Conservation (phyloP, 2,113 vertebrate genomes). For the Atrichornis clamosus region DNA sequence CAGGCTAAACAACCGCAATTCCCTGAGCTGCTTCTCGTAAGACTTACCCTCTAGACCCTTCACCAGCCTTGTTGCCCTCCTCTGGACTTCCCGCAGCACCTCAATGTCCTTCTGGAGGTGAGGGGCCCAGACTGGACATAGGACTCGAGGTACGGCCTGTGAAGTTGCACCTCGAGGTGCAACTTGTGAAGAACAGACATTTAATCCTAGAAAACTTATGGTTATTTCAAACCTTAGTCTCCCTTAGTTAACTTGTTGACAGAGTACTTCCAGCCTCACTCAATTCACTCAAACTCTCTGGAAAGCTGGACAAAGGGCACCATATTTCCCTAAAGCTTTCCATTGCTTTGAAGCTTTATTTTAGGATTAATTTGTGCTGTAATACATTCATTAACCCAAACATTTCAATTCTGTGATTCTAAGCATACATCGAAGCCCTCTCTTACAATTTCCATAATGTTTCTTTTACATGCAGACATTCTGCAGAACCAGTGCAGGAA, state of each 20-base stretch:
- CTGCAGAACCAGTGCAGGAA: not conserved
- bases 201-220: not conserved
- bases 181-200: not conserved
- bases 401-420: not conserved
- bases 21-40: not conserved
- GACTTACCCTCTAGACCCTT: not conserved
- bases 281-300: not conserved
- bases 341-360: not conserved
- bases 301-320: not conserved
- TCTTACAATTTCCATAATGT: not conserved
- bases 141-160: not conserved
- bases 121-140: not conserved
- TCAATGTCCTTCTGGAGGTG: not conserved
- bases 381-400: not conserved
- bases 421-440: not conserved
- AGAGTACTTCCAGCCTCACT: not conserved
- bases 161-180: not conserved
- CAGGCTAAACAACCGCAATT: not conserved
- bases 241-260: not conserved
- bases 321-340: not conserved
- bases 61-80: not conserved
- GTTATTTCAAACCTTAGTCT: not conserved
- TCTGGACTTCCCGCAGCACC: not conserved
- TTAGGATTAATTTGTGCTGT: not conserved
- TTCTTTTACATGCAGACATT: not conserved